These are phyloP conservation scores for Microctonus aethiopoides DNA, from an alignment of 2,888 invertebrate species.

Conservation along the genomic window DNA sequence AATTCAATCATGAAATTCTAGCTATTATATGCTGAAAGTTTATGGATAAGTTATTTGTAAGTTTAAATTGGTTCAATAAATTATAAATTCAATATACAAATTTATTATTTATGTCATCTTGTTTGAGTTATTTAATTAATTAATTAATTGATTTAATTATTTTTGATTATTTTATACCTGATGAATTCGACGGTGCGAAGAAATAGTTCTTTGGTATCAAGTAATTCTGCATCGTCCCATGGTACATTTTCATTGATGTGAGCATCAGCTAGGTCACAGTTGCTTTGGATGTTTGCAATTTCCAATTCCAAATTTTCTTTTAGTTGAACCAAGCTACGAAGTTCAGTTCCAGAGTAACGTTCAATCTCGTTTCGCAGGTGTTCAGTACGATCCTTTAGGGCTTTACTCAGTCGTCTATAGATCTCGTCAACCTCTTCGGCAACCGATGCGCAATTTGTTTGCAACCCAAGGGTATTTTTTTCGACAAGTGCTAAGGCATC, in stretches of 20 bases:
- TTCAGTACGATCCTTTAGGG: slow-evolving; percentile 90
- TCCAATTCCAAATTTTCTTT: slow-evolving; percentile 96
- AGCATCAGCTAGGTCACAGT: slow-evolving; percentile 96
- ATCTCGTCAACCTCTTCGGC: slow-evolving; percentile 95
- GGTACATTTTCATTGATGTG: slow-evolving; percentile 90
- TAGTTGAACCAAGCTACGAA: slow-evolving; percentile 84
- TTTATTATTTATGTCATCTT: background rate
- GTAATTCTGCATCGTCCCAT: slow-evolving; percentile 92
- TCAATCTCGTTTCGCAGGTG: slow-evolving; percentile 90
- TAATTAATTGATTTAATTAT: background rate
- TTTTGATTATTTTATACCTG: slow-evolving; percentile 56
- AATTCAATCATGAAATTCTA: slow-evolving; percentile 6
- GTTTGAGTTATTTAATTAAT: background rate
- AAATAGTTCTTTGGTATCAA: slow-evolving; percentile 96
- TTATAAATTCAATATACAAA: background rate
- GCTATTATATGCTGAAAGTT: background rate
- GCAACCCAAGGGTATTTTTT: slow-evolving; percentile 88
- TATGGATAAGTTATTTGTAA: background rate
- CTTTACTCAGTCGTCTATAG: slow-evolving; percentile 86
- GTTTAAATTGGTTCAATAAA: background rate
- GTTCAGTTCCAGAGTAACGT: slow-evolving; percentile 88
- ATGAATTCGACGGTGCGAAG: slow-evolving; percentile 95
- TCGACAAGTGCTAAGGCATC: slow-evolving; percentile 87
- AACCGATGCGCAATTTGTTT: slow-evolving; percentile 90
- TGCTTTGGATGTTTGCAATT: slow-evolving; percentile 93